Percentiles rank a stretch among this genome's conserved stretches.
Conservation (phyloP, 2,113 vertebrate species). For the Aphyosemion australe region DNA sequence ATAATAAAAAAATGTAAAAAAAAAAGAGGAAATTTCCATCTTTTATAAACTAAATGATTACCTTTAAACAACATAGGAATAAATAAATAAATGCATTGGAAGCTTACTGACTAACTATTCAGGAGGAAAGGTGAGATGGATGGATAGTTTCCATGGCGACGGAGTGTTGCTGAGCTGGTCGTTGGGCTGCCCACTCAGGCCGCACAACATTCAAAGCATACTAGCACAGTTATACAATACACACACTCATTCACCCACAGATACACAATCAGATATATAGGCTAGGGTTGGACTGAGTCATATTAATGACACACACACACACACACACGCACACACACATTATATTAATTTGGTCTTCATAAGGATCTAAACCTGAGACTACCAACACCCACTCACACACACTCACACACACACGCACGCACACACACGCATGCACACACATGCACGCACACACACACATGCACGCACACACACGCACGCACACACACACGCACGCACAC, state of each 20-base stretch:
- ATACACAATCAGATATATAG: constrained; percentile 1
- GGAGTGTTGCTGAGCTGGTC: constrained; percentile 77
- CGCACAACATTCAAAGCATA: constrained; percentile 54
- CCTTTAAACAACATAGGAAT: neutral
- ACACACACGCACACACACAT: neutral
- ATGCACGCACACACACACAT: neutral
- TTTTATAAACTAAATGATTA: neutral
- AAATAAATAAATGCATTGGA: neutral
- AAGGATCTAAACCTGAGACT: constrained; percentile 13
- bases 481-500: too few relatives aligned
- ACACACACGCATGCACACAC: too few relatives aligned
- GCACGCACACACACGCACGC: too few relatives aligned
- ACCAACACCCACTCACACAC: constrained; percentile 24
- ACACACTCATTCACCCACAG: constrained; percentile 29
- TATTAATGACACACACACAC: constrained; percentile 5
- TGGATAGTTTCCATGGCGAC: constrained; percentile 79
- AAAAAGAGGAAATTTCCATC: too few relatives aligned
- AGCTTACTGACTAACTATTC: neutral
- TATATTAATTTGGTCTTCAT: neutral
- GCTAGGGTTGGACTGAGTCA: constrained; percentile 18
- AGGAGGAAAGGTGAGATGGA: constrained; percentile 17
- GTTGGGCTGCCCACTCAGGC: constrained; percentile 79
- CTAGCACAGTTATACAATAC: constrained; percentile 28
- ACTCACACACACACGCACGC: too few relatives aligned
- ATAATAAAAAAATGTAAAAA: neutral